Evolutionary conservation across 2,797 vertebrate species (phyloP), one percentile per base, ranked within the genome.

Genomic region (Epinephelus coioides): DNA sequence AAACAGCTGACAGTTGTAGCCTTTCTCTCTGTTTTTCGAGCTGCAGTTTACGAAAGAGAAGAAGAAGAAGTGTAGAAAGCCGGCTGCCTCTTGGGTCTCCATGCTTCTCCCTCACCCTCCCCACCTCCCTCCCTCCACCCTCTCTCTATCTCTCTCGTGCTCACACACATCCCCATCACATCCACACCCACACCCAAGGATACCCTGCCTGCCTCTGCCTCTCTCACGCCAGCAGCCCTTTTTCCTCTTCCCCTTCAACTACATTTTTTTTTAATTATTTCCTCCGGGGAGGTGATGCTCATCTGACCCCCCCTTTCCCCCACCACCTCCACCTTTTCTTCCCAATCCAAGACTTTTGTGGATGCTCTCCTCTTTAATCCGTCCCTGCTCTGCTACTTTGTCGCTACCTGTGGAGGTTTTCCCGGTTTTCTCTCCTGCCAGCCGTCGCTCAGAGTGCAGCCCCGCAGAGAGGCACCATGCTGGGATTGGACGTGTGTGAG

Each of bases 401-500:
- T 18, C 83, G 79, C 86, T 90, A 91, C 84, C 89, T 92, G 87
- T 90, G 91, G 92, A 92, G 85, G 91, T 80, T 47, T 68, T 65
- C 69, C 64, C 23, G 53, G 60, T 86, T 83, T 80, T 74, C 83
- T 76, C 75, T 77, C 56, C 74, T 70, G 70, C 83, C 89, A 69
- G 86, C 73, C 47, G 25, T 79, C 77, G 76, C 69, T 59, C 81
- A 76, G 87, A 78, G 90, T 12, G 79, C 69, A 89, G 80, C 86
- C 88, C 84, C 55, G 17, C 79, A 86, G 81, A 82, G 80, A 84
- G 90, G 85, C 88, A 94, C 92, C 91, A 98, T 98, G 97, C 95
- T 97, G 94, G 97, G 96, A 90, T 90, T 97, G 95, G 97, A 97
- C 75, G 95, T 96, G 83, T 98, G 97, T 86, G 97, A 97, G 95